phyloP scores from a whole-genome alignment of 2,113 vertebrate species.

The Oophaga pumilio region DNA sequence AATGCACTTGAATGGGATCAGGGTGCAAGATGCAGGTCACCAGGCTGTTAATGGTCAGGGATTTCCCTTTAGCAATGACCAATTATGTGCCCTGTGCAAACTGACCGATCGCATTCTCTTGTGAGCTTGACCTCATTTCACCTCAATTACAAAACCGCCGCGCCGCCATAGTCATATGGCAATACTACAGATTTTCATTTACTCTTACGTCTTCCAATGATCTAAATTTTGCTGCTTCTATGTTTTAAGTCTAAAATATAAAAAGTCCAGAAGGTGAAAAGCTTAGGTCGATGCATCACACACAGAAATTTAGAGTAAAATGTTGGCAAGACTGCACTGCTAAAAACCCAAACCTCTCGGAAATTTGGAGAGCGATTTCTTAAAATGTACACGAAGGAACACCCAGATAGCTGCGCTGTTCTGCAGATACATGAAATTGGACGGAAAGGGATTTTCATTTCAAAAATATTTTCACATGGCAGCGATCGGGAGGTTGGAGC shows the following conservation, averaged over 20 bases:
- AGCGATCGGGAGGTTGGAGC: slow-evolving; percentile 4
- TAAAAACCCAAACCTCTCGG: slow-evolving; percentile 48
- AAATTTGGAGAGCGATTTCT: slow-evolving; percentile 47
- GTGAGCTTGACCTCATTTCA: no score
- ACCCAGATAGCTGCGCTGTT: slow-evolving; percentile 39
- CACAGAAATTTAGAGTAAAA: slow-evolving; percentile 15
- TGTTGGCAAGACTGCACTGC: slow-evolving; percentile 9
- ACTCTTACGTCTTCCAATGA: background rate
- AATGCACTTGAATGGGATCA: no score
- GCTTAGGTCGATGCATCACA: slow-evolving; percentile 27
- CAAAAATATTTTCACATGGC: slow-evolving; percentile 50
- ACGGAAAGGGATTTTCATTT: slow-evolving; percentile 34
- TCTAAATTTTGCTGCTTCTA: background rate
- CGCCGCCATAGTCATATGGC: no score
- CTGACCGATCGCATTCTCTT: no score
- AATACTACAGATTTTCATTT: background rate
- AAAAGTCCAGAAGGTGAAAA: slow-evolving; percentile 41
- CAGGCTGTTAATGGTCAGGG: no score
- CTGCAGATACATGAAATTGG: slow-evolving; percentile 46
- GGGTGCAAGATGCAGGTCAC: no score
- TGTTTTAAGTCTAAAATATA: background rate
- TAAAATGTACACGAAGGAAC: slow-evolving; percentile 40
- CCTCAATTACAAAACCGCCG: no score
- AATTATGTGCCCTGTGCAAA: no score
- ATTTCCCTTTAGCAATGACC: no score